A percentile compares a stretch with the other conserved stretches of the same genome.
phyloP scores from a whole-genome alignment of 2,797 vertebrate species.

The Schizothorax lantsangensis region DNA sequence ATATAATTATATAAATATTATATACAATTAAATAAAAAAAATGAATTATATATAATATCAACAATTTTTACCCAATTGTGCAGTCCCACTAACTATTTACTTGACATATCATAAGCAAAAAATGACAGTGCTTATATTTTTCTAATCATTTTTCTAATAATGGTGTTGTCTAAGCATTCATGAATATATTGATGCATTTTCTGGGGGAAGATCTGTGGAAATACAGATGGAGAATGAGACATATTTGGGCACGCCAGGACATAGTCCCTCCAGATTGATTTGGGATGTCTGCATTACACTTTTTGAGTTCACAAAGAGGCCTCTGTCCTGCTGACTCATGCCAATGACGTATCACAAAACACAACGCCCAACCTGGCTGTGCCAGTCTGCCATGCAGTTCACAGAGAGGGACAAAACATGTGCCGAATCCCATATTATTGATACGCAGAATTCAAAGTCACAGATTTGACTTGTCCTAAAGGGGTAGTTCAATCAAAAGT shows the following conservation, averaged over 20 bases:
- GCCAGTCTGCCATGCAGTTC: slow-evolving; percentile 6
- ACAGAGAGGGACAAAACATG: not conserved
- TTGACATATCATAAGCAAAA: not conserved
- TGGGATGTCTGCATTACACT: slow-evolving; percentile 1
- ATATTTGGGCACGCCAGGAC: not conserved
- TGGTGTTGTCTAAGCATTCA: not conserved
- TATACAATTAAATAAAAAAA: not conserved
- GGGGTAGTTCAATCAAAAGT: not conserved
- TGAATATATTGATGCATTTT: not conserved
- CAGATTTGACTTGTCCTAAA: not conserved
- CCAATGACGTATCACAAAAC: slow-evolving; percentile 4
- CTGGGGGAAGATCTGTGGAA: not conserved
- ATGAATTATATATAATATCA: not conserved
- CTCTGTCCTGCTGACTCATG: slow-evolving; percentile 15
- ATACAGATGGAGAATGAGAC: not conserved
- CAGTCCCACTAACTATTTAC: not conserved
- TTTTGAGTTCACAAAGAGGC: slow-evolving; percentile 14
- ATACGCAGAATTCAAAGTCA: not conserved
- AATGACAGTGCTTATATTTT: not conserved
- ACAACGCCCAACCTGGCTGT: slow-evolving; percentile 5
- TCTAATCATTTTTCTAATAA: not conserved
- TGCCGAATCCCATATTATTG: not conserved
- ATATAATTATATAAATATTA: not conserved
- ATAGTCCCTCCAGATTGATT: not conserved
- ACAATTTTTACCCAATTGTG: not conserved